A percentile compares a stretch with the other conserved stretches of the same genome.
These are phyloP conservation scores for Acanthis flammea DNA, from an alignment of 2,797 vertebrate species.

Conservation along the genomic window DNA sequence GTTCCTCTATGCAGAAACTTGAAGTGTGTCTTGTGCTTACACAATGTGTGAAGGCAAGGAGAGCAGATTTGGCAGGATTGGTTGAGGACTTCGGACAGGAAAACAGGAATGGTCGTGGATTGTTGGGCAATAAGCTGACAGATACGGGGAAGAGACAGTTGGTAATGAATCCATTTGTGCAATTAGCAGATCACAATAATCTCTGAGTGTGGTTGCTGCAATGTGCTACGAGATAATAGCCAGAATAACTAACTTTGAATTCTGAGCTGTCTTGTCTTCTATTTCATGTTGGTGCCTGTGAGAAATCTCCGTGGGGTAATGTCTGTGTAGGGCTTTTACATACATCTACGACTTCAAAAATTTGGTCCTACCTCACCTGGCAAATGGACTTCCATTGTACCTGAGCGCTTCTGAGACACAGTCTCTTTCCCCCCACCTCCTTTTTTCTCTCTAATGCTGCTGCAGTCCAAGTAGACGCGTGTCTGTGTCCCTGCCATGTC, in stretches of 20 bases:
- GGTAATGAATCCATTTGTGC: background rate
- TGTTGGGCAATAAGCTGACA: background rate
- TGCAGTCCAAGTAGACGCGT: background rate
- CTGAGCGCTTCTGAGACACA: background rate
- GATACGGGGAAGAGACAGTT: background rate
- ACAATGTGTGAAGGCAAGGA: background rate
- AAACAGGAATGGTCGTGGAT: background rate
- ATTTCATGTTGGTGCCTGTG: background rate
- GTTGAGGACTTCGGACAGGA: background rate
- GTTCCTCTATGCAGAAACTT: background rate
- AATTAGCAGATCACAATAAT: background rate
- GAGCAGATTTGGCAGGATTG: background rate
- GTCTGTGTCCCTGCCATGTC: background rate
- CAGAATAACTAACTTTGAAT: background rate
- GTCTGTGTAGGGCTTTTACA: background rate
- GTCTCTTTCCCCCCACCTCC: rapidly evolving
- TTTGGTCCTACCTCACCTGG: background rate
- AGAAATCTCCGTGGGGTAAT: rapidly evolving
- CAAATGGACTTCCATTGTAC: background rate
- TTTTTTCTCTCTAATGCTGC: background rate
- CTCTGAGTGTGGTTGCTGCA: background rate
- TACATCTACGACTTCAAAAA: background rate
- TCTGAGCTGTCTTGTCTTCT: background rate
- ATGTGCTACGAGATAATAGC: background rate
- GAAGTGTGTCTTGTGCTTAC: background rate